Evolutionary conservation across 2,888 invertebrate species (phyloP), one percentile per base, ranked within the genome.

Genomic region (Hyalella azteca): DNA sequence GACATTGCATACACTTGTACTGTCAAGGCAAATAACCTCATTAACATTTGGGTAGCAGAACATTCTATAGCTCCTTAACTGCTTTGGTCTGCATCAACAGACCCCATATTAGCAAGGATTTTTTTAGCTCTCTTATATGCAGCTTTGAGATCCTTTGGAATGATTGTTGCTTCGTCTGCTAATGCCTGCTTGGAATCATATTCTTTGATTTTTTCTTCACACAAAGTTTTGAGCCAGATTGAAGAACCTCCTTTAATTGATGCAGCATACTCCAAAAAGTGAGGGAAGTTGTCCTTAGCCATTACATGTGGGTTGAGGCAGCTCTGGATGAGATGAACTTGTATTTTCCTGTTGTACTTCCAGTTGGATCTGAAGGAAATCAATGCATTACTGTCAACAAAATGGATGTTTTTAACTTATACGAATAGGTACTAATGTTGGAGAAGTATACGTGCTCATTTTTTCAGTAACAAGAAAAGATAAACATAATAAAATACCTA

Each of bases 271-370:
- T 40, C 45, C 29, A 41, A 45, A 19, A 75, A 75, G 26, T 45
- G 40, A 5, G 40, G 40, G n/a, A 75, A 75, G 36, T 26, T 26
- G 41, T 75, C 75, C 11, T 11, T 2, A 15, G 75, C 15, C 26
- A 75, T 39, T 7, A 75, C 26, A n/a, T 75, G 75, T 29, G 22
- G 40, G 75, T 75, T 75, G 41, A 75, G 75, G 75, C 75, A 75
- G 40, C 36, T 45, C 36, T 45, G 26, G 29, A 75, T 75, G 45
- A 75, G 75, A 39, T 45, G 75, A 3, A 36, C 75, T 22, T 75
- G 75, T 22, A 75, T 29, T 29, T 41, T 75, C 45, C 45, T 75
- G 40, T 75, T 75, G 45, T 26, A 75, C 36, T 75, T 75, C 75
- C 75, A 75, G 22, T 75, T 48, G 26, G 75, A 9, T 22, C 75